Conservation (phyloP, 2,113 vertebrate species). For the Notechis scutatus region DNA sequence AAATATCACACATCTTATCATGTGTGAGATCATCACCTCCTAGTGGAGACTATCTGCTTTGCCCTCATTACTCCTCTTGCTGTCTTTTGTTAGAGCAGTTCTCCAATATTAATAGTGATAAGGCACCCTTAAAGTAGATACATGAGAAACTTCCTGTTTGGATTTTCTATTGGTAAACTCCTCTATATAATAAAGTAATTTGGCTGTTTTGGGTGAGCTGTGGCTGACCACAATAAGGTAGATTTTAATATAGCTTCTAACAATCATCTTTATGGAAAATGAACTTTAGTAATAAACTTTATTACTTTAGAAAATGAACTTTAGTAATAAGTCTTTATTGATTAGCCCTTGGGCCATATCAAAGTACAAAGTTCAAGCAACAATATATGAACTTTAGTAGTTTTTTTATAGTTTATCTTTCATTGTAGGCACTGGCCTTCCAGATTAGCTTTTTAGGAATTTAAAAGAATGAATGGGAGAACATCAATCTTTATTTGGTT, state of each 20-base stretch:
- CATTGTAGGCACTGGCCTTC: neutral
- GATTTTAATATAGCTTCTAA: neutral
- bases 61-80: neutral
- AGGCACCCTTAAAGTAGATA: neutral
- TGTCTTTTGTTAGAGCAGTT: neutral
- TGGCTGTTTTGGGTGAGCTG: neutral
- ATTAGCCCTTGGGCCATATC: too few species aligned
- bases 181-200: neutral
- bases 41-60: constrained; percentile 6
- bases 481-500: neutral
- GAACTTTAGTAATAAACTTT: neutral
- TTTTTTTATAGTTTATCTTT: neutral
- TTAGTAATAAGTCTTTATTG: neutral
- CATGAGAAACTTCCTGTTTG: neutral
- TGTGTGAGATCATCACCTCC: neutral
- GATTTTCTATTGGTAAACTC: neutral
- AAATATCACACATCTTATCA: neutral
- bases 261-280: neutral
- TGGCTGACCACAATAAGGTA: neutral
- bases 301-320: neutral
- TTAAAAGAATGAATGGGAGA: neutral
- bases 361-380: too few species aligned
- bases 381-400: neutral
- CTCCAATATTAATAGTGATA: neutral
- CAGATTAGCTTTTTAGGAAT: neutral